Evolutionary conservation across 35 echinoderm and acorn worm genomes (phyloP).

Genomic region (Heliocidaris erythrogramma): DNA sequence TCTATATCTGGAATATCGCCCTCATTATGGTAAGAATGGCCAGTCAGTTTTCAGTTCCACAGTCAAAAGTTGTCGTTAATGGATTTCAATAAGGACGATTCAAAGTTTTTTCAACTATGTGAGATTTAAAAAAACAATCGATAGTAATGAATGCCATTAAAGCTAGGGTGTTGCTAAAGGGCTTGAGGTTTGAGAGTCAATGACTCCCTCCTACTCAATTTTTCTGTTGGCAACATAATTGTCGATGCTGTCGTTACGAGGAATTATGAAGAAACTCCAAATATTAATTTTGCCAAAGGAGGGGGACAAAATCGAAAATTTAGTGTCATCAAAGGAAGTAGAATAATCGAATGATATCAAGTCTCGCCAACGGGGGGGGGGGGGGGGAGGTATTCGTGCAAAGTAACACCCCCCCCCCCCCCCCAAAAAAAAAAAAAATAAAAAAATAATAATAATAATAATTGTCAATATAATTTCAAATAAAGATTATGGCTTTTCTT

Average conservation of each 20-base stretch:
- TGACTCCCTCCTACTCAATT: not conserved
- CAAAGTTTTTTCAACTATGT: no score
- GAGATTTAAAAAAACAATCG: no score
- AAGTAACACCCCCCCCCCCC: not conserved
- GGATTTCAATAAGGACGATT: no score
- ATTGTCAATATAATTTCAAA: no score
- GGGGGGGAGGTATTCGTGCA: no score
- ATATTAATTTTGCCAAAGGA: not conserved
- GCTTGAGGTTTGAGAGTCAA: no score
- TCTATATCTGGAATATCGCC: conserved; percentile 87
- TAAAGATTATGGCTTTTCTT: no score
- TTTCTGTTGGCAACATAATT: not conserved
- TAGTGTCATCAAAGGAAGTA: not conserved
- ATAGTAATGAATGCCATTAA: no score
- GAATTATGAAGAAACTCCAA: not conserved
- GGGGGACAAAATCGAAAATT: not conserved
- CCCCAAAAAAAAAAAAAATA: not conserved
- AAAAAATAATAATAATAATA: no score
- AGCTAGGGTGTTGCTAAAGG: no score
- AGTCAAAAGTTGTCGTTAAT: no score
- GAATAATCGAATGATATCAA: not conserved
- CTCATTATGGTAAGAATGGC: conserved; percentile 78
- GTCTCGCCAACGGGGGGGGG: not conserved
- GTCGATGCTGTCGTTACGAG: not conserved
- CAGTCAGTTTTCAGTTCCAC: not conserved